Evolutionary conservation across 2,113 vertebrate species (phyloP).

Genomic region (Bettongia penicillata): DNA sequence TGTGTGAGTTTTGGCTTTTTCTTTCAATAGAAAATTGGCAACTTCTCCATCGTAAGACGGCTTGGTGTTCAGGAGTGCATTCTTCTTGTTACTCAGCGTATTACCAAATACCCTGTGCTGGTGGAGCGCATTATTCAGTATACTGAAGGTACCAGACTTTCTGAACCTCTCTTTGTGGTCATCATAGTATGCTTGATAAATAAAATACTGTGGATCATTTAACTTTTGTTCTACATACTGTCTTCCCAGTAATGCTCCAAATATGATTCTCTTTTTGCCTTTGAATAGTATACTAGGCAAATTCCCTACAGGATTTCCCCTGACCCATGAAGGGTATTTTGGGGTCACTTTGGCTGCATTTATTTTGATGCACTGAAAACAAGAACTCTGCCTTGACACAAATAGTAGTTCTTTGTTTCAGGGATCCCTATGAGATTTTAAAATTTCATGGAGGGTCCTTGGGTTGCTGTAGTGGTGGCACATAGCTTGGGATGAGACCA

Average conservation of each 20-base stretch:
- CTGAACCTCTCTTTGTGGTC: neutral
- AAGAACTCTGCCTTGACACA: neutral
- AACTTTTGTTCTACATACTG: neutral
- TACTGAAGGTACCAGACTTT: conserved; percentile 88
- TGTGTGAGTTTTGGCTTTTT: neutral
- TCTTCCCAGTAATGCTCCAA: neutral
- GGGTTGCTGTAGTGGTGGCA: neutral
- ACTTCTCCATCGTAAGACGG: conserved; percentile 91
- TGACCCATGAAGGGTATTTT: neutral
- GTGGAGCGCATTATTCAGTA: conserved; percentile 94
- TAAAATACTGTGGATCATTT: neutral
- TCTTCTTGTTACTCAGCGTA: conserved; percentile 95
- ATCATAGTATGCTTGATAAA: accelerated
- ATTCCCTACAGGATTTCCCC: neutral
- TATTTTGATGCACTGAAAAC: neutral
- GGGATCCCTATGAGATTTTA: neutral
- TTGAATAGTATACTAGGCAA: neutral
- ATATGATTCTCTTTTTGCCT: neutral
- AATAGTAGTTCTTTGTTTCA: neutral
- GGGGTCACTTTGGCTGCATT: neutral
- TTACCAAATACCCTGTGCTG: conserved; percentile 96
- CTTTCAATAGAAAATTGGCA: conserved; percentile 90
- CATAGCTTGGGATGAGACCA: neutral
- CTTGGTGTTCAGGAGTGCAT: conserved; percentile 94
- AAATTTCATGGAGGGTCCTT: neutral